Percentiles rank a stretch among this genome's conserved stretches.
phyloP scores from a whole-genome alignment of 2,888 invertebrate species.

The Lasioglossum figueresi region DNA sequence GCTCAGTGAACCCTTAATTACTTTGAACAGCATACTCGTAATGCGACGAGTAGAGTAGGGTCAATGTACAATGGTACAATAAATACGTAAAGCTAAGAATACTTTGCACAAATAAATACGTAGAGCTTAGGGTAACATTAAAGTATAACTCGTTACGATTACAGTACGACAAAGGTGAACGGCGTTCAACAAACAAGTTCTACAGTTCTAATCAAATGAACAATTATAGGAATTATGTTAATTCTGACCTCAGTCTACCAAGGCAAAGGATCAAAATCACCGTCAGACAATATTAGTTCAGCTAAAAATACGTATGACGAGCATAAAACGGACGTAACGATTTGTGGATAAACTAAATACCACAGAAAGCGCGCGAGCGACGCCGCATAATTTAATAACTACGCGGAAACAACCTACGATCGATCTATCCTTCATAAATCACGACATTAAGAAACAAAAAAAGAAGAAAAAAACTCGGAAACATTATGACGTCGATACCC shows the following conservation, averaged over 20 bases:
- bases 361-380: slow-evolving; percentile 56
- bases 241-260: slow-evolving; percentile 11
- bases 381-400: slow-evolving; percentile 38
- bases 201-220: background rate
- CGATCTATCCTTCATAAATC: slow-evolving; percentile 41
- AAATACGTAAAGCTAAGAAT: slow-evolving; percentile 5
- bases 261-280: slow-evolving; percentile 26
- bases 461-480: slow-evolving; percentile 45
- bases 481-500: slow-evolving; percentile 35
- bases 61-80: background rate
- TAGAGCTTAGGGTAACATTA: background rate
- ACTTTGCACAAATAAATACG: background rate
- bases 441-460: slow-evolving; percentile 34
- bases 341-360: slow-evolving; percentile 58
- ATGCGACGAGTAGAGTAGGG: background rate
- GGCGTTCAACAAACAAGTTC: background rate
- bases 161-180: slow-evolving; percentile 1
- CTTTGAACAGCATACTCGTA: slow-evolving; percentile 25
- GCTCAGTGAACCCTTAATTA: background rate
- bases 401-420: slow-evolving; percentile 53
- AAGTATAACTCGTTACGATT: background rate
- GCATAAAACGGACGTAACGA: slow-evolving; percentile 49
- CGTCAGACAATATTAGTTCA: slow-evolving; percentile 27
- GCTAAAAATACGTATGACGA: slow-evolving; percentile 27
- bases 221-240: background rate